Evolutionary conservation across 2,888 invertebrate species (phyloP).

Genomic region (Tineola bisselliella): DNA sequence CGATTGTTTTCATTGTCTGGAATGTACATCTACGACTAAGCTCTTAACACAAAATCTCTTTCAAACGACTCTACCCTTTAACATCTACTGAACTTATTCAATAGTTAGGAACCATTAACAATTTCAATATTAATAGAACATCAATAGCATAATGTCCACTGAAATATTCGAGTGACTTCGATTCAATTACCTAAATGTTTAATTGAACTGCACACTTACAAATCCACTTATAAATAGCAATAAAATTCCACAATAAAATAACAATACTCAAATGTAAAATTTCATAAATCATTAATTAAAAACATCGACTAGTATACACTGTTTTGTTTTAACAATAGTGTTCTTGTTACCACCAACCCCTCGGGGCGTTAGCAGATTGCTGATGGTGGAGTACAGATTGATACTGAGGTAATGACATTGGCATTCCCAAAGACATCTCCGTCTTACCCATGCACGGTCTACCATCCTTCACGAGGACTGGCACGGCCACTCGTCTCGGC

Average conservation of each 20-base stretch:
- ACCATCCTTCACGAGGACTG: conserved; percentile 93
- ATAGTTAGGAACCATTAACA: conserved; percentile 5
- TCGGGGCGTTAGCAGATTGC: conserved; percentile 43
- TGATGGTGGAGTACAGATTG: conserved; percentile 57
- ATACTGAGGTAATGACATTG: conserved; percentile 60
- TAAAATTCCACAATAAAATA: conserved; percentile 12
- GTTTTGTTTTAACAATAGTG: background rate
- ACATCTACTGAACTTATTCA: background rate
- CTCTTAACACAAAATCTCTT: background rate
- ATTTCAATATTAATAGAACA: background rate
- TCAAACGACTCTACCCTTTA: background rate
- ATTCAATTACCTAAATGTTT: background rate
- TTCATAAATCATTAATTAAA: conserved; percentile 1
- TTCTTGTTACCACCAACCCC: conserved; percentile 68
- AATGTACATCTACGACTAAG: conserved; percentile 3
- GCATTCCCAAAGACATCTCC: conserved; percentile 58
- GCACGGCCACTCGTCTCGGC: conserved; percentile 92
- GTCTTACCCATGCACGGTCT: conserved; percentile 82
- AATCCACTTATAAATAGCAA: background rate
- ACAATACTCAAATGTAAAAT: conserved; percentile 2
- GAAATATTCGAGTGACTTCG: background rate
- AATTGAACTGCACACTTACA: background rate
- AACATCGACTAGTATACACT: conserved; percentile 14
- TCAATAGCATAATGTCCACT: background rate
- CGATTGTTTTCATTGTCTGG: background rate